Percentiles rank a stretch among this genome's conserved stretches.
Conservation (phyloP, 1,140 invertebrate genomes). For the Neuroterus valhalla region DNA sequence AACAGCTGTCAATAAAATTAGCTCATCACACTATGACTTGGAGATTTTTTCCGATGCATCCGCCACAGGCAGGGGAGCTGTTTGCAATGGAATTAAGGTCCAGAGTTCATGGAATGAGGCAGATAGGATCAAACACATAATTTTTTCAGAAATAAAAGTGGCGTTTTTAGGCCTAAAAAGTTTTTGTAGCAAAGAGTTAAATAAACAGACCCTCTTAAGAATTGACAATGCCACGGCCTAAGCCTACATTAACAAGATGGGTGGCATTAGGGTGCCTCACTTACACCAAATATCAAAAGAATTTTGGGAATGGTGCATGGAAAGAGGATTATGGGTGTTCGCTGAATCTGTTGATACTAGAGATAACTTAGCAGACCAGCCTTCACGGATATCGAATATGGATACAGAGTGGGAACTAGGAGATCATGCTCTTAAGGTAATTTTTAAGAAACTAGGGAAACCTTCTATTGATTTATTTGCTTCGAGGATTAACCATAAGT, state of each 20-base stretch:
- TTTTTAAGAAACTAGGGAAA: too few relatives aligned
- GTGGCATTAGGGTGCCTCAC: slow-evolving; percentile 41
- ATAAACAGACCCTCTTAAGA: slow-evolving; percentile 43
- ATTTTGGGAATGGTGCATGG: slow-evolving; percentile 52
- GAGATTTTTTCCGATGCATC: slow-evolving; percentile 36
- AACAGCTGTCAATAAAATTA: slow-evolving; percentile 9
- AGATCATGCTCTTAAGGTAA: slow-evolving; percentile 49
- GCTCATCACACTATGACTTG: background rate
- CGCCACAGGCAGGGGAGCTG: background rate
- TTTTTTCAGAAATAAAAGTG: background rate
- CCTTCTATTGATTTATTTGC: too few relatives aligned
- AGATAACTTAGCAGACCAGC: slow-evolving; percentile 54
- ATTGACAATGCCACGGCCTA: slow-evolving; percentile 55
- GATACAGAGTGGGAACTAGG: too few relatives aligned
- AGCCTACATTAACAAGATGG: slow-evolving; percentile 54
- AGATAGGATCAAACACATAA: background rate
- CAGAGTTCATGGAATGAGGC: background rate
- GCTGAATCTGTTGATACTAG: slow-evolving; percentile 43
- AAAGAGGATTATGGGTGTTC: slow-evolving; percentile 18
- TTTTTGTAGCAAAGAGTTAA: background rate
- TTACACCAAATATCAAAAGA: slow-evolving; percentile 17
- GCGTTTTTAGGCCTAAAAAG: background rate
- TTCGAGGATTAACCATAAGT: too few relatives aligned
- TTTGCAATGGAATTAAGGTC: too few relatives aligned
- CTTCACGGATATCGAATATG: slow-evolving; percentile 42